Percentiles rank a stretch among this genome's conserved stretches.
Evolutionary conservation across 37 sponge, comb jelly and placozoan species (phyloP).

Genomic region (Mnemiopsis leidyi): DNA sequence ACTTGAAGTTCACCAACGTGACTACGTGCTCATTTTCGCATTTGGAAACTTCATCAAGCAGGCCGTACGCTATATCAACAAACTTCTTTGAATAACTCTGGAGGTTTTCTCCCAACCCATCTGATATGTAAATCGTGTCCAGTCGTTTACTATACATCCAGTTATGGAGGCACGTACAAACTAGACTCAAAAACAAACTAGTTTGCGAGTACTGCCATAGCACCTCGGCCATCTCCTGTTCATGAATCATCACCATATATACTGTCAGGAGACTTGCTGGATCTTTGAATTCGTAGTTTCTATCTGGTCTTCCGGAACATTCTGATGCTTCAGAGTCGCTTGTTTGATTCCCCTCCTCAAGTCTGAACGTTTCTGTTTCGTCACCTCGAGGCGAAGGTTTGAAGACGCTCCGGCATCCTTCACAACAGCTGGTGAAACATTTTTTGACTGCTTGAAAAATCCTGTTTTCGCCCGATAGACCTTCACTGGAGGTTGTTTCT

Average conservation of each 20-base stretch:
- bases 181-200: background rate
- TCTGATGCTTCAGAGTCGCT: too few species aligned
- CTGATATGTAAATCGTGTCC: background rate
- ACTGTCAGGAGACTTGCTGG: background rate
- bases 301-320: background rate
- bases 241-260: background rate
- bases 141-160: background rate
- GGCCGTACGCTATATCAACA: background rate
- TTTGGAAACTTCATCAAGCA: background rate
- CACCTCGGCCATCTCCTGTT: conserved; percentile 44
- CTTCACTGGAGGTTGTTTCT: background rate
- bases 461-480: background rate
- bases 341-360: background rate
- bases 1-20: background rate
- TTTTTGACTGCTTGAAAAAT: background rate
- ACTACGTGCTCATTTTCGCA: background rate
- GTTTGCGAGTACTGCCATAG: conserved; percentile 13
- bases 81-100: background rate
- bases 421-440: background rate
- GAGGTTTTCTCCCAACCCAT: background rate
- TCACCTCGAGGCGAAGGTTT: background rate
- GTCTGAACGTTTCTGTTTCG: background rate
- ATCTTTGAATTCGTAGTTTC: background rate
- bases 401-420: background rate
- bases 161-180: background rate